Percentiles rank a stretch among this genome's conserved stretches.
Evolutionary conservation across 2,797 vertebrate genomes (phyloP).

Genomic region (Megaceryle alcyon): DNA sequence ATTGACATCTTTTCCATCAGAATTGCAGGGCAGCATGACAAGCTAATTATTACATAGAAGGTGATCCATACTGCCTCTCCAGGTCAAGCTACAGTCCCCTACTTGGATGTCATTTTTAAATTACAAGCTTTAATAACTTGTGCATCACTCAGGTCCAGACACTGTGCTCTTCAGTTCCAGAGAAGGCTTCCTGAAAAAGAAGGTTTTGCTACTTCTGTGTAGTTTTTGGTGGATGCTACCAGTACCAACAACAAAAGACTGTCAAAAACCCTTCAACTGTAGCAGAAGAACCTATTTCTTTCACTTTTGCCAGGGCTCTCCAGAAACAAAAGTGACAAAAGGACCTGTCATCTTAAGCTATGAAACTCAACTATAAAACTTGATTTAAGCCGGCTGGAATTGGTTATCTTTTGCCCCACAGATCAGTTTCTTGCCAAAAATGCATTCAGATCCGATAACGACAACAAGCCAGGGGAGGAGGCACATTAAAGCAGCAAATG

Average conservation of each 20-base stretch:
- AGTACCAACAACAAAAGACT: background rate
- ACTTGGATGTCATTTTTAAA: background rate
- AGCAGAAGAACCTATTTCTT: background rate
- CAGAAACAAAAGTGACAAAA: background rate
- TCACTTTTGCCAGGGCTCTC: background rate
- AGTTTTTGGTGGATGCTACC: background rate
- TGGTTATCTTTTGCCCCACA: background rate
- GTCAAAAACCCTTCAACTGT: background rate
- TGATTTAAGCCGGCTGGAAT: background rate
- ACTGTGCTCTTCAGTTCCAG: background rate
- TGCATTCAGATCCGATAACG: background rate
- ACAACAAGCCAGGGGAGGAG: background rate
- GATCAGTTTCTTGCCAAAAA: background rate
- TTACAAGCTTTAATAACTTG: background rate
- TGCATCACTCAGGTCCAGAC: background rate
- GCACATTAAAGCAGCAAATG: conserved; percentile 15
- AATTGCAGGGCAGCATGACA: background rate
- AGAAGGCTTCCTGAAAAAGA: background rate
- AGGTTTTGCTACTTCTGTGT: background rate
- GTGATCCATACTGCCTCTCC: background rate
- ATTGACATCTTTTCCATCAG: conserved; percentile 1
- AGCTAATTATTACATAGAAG: background rate
- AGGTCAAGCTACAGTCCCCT: background rate
- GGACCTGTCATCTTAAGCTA: background rate
- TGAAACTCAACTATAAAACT: no score